A percentile compares a stretch with the other conserved stretches of the same genome.
phyloP scores from a whole-genome alignment of 2,888 invertebrate genomes.

The Cyclophora albipunctata region DNA sequence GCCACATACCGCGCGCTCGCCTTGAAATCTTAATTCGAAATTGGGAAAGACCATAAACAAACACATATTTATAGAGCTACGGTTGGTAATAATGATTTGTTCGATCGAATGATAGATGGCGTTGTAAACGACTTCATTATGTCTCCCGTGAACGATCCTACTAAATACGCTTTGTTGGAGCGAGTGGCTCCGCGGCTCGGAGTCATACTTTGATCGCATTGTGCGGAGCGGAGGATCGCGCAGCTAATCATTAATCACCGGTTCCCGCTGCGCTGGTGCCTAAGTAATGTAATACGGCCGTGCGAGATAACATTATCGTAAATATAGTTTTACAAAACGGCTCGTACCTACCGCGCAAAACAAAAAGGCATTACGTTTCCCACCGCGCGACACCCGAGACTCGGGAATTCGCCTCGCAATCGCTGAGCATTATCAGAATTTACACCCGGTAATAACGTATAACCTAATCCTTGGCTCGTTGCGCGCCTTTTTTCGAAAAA shows the following conservation, averaged over 20 bases:
- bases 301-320: slow-evolving; percentile 65
- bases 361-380: slow-evolving; percentile 42
- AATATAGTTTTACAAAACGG: slow-evolving; percentile 67
- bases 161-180: slow-evolving; percentile 20
- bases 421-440: slow-evolving; percentile 65
- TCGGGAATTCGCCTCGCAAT: slow-evolving; percentile 54
- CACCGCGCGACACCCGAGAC: slow-evolving; percentile 55
- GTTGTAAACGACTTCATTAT: slow-evolving; percentile 54
- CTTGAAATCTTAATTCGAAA: slow-evolving; percentile 69
- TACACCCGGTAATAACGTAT: slow-evolving; percentile 32
- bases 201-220: no score
- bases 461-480: slow-evolving; percentile 28
- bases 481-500: slow-evolving; percentile 52
- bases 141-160: slow-evolving; percentile 26
- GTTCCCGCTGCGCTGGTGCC: slow-evolving; percentile 32
- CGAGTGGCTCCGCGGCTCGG: background rate
- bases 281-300: slow-evolving; percentile 59
- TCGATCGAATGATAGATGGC: slow-evolving; percentile 36
- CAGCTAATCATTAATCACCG: slow-evolving; percentile 51
- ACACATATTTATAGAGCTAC: slow-evolving; percentile 51
- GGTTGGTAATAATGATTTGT: slow-evolving; percentile 51
- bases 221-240: background rate
- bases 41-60: slow-evolving; percentile 35
- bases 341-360: slow-evolving; percentile 56
- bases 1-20: slow-evolving; percentile 49